Evolutionary conservation across 2,113 vertebrate genomes (phyloP), one percentile per base, ranked within the genome.

Genomic region (Pavo muticus): DNA sequence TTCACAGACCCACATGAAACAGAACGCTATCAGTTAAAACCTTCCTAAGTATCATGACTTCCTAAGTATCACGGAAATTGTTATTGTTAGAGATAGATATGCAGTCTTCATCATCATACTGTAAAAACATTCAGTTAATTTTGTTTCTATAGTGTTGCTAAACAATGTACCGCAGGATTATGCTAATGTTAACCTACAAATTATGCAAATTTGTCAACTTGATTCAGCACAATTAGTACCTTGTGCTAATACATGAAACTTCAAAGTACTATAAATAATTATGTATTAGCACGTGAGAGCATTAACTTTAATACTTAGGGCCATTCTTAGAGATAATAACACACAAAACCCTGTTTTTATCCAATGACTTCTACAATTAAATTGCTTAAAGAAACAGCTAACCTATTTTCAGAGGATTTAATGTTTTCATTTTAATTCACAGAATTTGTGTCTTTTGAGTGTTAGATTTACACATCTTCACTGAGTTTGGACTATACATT

Each of bases 121-220:
- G 45, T 54, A 47, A 94, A 97, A 94, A 70, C 25, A 93, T 63
- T 90, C 37, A 19, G 2, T 29, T 54, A 86, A 88, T 11, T 78
- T 78, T 2, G 89, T 93, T 95, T 81, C 54, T 96, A 47, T 11
- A 75, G 60, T 94, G 35, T 40, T 95, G 91, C 47, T 93, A 81
- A 97, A 96, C 50, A 90, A 72, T 54, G 42, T 60, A 90, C 76
- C 80, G 79, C 56, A 92, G 74, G 87, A 93, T 96, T 97, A 98
- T 98, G 94, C 91, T 96, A 98, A 97, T 97, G 94, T 94, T 96
- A 98, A 96, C 96, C 94, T 97, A 97, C 75, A 97, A 97, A 97
- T 97, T 97, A 97, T 86, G 52, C 96, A 93, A 45, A 93, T 96
- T 96, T 96, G 93, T 92, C 87, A 88, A 63, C 88, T 97, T 95